Conservation (phyloP, 2,888 invertebrate genomes). For the Blastobasis lacticolella region DNA sequence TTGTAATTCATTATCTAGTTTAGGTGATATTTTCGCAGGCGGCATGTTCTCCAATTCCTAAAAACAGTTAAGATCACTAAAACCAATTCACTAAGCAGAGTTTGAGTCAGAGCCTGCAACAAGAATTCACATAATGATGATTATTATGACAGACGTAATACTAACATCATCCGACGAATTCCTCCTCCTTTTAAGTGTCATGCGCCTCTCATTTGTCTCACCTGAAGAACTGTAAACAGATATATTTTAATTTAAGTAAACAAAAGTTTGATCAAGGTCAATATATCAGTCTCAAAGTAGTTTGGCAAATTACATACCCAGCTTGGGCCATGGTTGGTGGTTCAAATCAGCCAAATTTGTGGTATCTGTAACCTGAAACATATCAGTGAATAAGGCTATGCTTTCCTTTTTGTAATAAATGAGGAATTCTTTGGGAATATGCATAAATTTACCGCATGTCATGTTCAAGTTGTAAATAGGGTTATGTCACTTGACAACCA, state of each 20-base stretch:
- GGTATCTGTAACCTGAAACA: constrained; percentile 46
- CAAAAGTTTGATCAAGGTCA: constrained; percentile 47
- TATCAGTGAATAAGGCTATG: constrained; percentile 25
- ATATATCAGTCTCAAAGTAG: constrained; percentile 25
- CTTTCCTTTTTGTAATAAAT: constrained; percentile 19
- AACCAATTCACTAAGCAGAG: not conserved
- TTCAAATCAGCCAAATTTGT: constrained; percentile 35
- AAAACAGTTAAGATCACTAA: constrained; percentile 8
- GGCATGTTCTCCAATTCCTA: constrained; percentile 66
- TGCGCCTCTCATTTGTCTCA: constrained; percentile 51
- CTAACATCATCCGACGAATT: constrained; percentile 63
- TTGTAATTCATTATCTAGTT: constrained; percentile 36
- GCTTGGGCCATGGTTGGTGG: constrained; percentile 58
- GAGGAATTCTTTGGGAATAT: constrained; percentile 30
- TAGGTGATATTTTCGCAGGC: constrained; percentile 46
- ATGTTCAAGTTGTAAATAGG: constrained; percentile 66
- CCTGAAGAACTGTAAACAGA: constrained; percentile 49
- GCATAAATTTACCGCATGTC: constrained; percentile 69
- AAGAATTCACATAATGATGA: not conserved
- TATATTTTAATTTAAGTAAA: constrained; percentile 39
- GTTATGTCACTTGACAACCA: constrained; percentile 71
- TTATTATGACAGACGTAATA: constrained; percentile 13
- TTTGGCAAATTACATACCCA: constrained; percentile 52
- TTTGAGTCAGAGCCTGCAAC: not conserved
- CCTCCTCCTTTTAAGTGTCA: constrained; percentile 61